phyloP scores from a whole-genome alignment of 2,888 invertebrate genomes.

The Limnephilus auricula region DNA sequence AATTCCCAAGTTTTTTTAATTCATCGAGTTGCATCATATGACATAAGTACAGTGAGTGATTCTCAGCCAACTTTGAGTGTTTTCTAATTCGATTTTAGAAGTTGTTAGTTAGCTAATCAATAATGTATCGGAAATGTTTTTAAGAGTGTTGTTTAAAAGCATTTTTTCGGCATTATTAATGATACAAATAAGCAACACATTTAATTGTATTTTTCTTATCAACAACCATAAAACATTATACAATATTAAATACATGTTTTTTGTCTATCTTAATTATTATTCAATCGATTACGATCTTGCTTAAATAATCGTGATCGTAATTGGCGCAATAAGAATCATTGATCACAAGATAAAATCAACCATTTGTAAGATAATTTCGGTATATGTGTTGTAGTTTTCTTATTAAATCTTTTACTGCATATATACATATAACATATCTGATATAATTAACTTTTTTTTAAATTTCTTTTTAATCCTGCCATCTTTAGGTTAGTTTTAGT shows the following conservation, averaged over 20 bases:
- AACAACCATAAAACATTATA: background rate
- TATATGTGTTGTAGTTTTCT: background rate
- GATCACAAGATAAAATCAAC: background rate
- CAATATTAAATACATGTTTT: background rate
- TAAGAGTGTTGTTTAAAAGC: background rate
- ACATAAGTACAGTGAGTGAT: background rate
- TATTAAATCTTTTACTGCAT: too few relatives aligned
- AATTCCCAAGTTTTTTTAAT: background rate
- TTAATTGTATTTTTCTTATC: background rate
- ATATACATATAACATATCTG: too few relatives aligned
- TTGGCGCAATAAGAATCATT: background rate
- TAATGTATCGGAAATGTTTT: background rate
- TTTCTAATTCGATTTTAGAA: background rate
- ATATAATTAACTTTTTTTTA: too few relatives aligned
- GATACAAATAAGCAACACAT: background rate
- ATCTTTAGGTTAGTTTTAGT: too few relatives aligned
- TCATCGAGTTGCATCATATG: background rate
- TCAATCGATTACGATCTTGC: background rate
- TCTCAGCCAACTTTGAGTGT: background rate
- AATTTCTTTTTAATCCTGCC: too few relatives aligned
- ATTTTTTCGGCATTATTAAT: background rate
- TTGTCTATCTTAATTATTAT: background rate
- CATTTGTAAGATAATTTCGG: background rate
- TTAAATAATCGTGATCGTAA: background rate
- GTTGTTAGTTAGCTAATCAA: background rate